Percentiles rank a stretch among this genome's conserved stretches.
Evolutionary conservation across 2,797 vertebrate species (phyloP).

Genomic region (Tiaroga cobitis): DNA sequence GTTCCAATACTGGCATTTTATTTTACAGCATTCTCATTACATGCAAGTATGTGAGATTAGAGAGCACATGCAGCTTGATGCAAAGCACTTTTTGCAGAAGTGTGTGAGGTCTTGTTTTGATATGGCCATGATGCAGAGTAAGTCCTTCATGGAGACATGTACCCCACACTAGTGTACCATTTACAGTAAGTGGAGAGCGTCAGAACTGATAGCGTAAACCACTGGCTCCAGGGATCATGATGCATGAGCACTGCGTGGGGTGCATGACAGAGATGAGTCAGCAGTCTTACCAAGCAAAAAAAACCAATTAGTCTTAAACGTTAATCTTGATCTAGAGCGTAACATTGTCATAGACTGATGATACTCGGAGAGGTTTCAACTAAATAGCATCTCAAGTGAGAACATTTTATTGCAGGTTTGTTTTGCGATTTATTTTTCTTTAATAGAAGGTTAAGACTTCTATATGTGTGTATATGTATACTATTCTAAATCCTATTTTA

Average conservation of each 20-base stretch:
- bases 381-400: not conserved
- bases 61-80: not conserved
- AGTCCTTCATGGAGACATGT: slow-evolving; percentile 27
- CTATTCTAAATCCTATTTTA: not conserved
- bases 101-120: slow-evolving; percentile 19
- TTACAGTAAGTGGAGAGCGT: slow-evolving; percentile 82
- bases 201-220: slow-evolving; percentile 72
- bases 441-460: not conserved
- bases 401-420: not conserved
- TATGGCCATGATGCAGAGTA: slow-evolving; percentile 9
- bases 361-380: not conserved
- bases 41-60: too few relatives aligned
- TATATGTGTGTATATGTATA: not conserved
- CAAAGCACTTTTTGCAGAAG: not conserved
- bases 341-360: slow-evolving; percentile 15
- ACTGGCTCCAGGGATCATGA: slow-evolving; percentile 66
- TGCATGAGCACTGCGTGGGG: slow-evolving; percentile 74
- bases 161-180: slow-evolving; percentile 65
- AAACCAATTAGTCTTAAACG: not conserved
- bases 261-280: slow-evolving; percentile 85
- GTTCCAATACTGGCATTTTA: not conserved
- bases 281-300: slow-evolving; percentile 70
- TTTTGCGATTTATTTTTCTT: slow-evolving; percentile 14
- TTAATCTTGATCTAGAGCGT: not conserved
- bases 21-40: too few relatives aligned